A percentile compares a stretch with the other conserved stretches of the same genome.
These are phyloP conservation scores for Horisme vitalbata DNA, from an alignment of 2,888 invertebrate genomes.

Conservation along the genomic window DNA sequence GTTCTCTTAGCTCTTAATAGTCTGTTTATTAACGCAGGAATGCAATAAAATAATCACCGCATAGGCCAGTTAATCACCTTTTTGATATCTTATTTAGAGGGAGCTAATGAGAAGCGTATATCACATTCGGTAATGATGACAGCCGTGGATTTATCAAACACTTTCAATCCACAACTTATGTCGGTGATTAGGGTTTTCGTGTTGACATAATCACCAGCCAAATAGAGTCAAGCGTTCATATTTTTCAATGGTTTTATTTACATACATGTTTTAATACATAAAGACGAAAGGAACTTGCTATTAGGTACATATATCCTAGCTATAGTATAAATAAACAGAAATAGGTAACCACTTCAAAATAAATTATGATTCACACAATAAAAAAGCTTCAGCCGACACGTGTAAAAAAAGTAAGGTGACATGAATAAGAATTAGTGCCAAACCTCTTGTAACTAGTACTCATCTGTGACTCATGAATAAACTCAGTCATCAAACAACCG, in stretches of 20 bases:
- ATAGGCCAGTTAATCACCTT: constrained; percentile 67
- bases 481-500: constrained; percentile 55
- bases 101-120: constrained; percentile 77
- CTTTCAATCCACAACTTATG: constrained; percentile 76
- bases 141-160: constrained; percentile 74
- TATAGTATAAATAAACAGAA: too few species aligned
- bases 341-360: background rate
- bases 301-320: too few species aligned
- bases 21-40: constrained; percentile 66
- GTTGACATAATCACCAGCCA: constrained; percentile 75
- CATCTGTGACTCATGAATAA: constrained; percentile 50
- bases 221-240: constrained; percentile 66
- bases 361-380: constrained; percentile 4
- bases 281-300: too few species aligned
- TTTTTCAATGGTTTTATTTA: constrained; percentile 49
- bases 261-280: constrained; percentile 15
- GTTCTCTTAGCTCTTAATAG: constrained; percentile 10
- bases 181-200: constrained; percentile 70
- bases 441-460: constrained; percentile 25
- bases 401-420: constrained; percentile 33
- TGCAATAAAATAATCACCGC: constrained; percentile 76
- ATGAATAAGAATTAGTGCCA: constrained; percentile 45
- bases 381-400: constrained; percentile 19
- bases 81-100: constrained; percentile 76
- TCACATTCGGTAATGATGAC: constrained; percentile 78